These are phyloP conservation scores for Xiphophorus maculatus DNA, from an alignment of 2,113 vertebrate genomes.

Conservation along the genomic window DNA sequence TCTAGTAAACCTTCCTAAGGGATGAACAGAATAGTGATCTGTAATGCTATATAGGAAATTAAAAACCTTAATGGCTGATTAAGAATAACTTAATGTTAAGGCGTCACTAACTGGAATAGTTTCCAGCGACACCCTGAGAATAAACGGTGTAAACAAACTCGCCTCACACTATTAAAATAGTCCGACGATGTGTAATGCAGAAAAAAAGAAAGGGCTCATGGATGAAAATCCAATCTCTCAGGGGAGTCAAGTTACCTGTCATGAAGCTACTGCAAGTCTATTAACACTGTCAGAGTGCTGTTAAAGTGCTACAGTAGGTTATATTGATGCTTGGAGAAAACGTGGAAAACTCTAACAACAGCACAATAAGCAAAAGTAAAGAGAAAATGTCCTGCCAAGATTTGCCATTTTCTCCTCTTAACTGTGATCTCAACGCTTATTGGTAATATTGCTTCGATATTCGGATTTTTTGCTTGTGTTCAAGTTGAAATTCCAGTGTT, in stretches of 20 bases:
- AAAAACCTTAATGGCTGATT: constrained; percentile 49
- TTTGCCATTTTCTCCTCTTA: neutral
- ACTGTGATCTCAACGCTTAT: neutral
- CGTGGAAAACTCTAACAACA: neutral
- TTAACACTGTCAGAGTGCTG: constrained; percentile 63
- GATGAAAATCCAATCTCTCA: constrained; percentile 64
- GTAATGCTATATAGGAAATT: constrained; percentile 47
- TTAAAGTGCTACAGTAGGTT: neutral
- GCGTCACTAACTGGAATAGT: constrained; percentile 58
- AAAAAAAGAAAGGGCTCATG: constrained; percentile 53
- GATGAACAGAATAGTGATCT: constrained; percentile 35
- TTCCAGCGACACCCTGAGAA: constrained; percentile 65
- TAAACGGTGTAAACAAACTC: constrained; percentile 75
- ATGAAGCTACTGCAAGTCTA: constrained; percentile 72
- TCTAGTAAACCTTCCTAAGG: neutral
- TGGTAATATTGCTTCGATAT: no score
- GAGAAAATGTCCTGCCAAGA: neutral
- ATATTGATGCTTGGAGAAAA: constrained; percentile 7
- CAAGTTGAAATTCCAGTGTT: neutral
- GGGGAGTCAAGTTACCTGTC: constrained; percentile 72
- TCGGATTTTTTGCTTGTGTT: no score
- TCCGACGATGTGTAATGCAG: constrained; percentile 72
- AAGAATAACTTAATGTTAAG: constrained; percentile 52
- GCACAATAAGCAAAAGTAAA: neutral
- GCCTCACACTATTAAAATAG: constrained; percentile 72